Percentiles rank a stretch among this genome's conserved stretches.
These are phyloP conservation scores for Aythya baeri DNA, from an alignment of 2,113 vertebrate species.

Conservation along the genomic window DNA sequence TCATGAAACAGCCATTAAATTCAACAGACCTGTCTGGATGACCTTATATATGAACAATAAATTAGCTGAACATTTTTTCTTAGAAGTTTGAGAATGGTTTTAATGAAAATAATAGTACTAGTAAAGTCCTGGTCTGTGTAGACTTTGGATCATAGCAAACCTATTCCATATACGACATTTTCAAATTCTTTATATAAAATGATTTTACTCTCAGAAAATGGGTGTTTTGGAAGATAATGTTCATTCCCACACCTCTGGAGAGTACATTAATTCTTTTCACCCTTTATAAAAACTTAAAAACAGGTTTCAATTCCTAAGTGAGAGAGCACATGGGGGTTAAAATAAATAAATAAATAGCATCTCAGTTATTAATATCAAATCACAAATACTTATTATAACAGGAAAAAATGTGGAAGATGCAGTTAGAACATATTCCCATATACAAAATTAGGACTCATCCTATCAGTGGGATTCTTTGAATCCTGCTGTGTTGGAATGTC, in stretches of 20 bases:
- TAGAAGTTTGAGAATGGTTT: constrained; percentile 42
- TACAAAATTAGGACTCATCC: not conserved
- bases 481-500: not conserved
- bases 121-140: constrained; percentile 33
- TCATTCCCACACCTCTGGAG: not conserved
- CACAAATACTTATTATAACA: not conserved
- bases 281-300: not conserved
- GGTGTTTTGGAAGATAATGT: not conserved
- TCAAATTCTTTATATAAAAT: not conserved
- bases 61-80: constrained; percentile 72
- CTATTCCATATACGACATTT: not conserved
- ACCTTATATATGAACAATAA: constrained; percentile 72
- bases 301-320: not conserved
- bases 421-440: not conserved
- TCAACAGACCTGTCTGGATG: constrained; percentile 76
- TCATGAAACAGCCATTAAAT: constrained; percentile 75
- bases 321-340: not conserved
- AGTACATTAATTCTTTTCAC: not conserved
- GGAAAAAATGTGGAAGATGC: not conserved
- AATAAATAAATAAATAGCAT: not conserved
- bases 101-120: constrained; percentile 38
- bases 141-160: not conserved
- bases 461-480: not conserved
- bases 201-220: not conserved
- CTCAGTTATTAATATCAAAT: not conserved